These are phyloP conservation scores for Cettia cetti DNA, from an alignment of 2,113 vertebrate genomes.

Conservation along the genomic window DNA sequence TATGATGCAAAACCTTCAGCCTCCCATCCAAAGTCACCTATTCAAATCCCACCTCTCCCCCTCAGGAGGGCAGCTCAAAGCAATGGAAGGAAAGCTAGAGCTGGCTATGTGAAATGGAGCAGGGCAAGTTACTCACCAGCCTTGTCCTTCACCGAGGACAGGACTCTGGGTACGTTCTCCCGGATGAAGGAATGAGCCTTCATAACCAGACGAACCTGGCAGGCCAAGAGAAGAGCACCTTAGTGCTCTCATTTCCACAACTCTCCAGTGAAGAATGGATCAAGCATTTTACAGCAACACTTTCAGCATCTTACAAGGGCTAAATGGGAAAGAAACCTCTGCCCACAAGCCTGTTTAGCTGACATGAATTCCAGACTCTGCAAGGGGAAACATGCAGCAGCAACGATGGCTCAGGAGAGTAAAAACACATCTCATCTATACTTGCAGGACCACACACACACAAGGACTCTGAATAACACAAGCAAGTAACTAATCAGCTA, in stretches of 20 bases:
- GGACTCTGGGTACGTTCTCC: conserved; percentile 86
- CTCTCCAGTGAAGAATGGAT: background rate
- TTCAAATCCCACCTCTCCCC: background rate
- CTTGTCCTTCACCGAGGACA: conserved; percentile 76
- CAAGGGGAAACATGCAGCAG: background rate
- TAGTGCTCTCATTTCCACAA: background rate
- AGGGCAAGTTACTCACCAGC: conserved; percentile 71
- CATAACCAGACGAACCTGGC: conserved; percentile 91
- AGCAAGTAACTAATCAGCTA: background rate
- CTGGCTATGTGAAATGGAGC: background rate
- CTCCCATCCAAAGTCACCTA: background rate
- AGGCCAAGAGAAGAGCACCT: background rate
- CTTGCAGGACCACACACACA: background rate
- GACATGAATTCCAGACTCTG: background rate
- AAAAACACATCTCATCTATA: background rate
- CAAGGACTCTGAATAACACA: background rate
- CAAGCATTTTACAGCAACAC: background rate
- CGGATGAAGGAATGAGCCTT: conserved; percentile 90
- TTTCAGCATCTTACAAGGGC: background rate
- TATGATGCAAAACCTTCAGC: background rate
- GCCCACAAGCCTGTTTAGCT: background rate
- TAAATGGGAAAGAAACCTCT: too few relatives aligned
- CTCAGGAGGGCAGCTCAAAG: background rate
- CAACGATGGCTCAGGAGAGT: background rate
- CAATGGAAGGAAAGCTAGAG: background rate